A percentile compares a stretch with the other conserved stretches of the same genome.
Conservation (phyloP, 2,113 vertebrate genomes). For the Cebus imitator region DNA sequence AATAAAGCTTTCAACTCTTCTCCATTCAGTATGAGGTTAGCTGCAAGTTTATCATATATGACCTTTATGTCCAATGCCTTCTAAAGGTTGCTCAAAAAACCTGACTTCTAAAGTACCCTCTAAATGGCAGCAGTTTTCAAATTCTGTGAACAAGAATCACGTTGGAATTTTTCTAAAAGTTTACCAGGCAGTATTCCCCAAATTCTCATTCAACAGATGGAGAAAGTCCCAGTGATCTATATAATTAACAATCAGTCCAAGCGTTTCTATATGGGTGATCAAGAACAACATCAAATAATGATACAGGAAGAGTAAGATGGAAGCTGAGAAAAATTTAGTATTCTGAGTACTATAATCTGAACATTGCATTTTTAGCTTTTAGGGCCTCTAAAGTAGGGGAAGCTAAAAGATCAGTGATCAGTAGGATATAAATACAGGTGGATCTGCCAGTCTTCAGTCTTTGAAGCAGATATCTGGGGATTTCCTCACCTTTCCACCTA, state of each 20-base stretch:
- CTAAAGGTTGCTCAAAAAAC: not conserved
- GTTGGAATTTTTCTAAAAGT: not conserved
- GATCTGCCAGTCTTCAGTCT: not conserved
- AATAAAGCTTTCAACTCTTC: not conserved
- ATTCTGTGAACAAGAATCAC: not conserved
- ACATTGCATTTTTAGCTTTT: not conserved
- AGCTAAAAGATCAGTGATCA: not conserved
- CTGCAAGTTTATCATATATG: not conserved
- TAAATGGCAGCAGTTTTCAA: not conserved
- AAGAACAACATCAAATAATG: not conserved
- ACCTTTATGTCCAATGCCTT: not conserved
- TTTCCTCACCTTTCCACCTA: not conserved
- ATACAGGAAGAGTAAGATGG: not conserved
- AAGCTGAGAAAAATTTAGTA: not conserved
- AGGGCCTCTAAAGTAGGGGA: not conserved
- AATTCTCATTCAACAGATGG: not conserved
- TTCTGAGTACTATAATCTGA: not conserved
- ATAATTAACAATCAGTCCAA: not conserved
- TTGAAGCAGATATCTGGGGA: not conserved
- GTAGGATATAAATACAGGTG: not conserved
- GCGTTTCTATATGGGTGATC: not conserved
- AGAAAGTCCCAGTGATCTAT: not conserved
- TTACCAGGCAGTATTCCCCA: not conserved
- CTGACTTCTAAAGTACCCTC: not conserved
- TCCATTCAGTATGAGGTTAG: not conserved